Conservation (phyloP, 1,140 invertebrate species). For the Drosophila nigromelanica region DNA sequence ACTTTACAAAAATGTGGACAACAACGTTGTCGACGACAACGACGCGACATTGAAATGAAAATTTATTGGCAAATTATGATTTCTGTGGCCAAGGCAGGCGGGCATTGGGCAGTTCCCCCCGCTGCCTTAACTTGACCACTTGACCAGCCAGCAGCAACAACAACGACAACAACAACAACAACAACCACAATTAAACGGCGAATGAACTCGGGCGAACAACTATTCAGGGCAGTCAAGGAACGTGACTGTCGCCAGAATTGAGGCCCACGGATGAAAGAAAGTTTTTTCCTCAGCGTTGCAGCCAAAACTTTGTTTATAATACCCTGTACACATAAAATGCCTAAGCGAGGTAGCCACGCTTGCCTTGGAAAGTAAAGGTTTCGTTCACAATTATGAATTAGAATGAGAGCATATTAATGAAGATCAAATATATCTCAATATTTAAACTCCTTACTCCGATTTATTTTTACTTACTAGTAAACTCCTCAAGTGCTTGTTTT, state of each 20-base stretch:
- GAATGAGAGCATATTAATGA: too few relatives aligned
- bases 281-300: constrained; percentile 32
- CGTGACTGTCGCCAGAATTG: constrained; percentile 75
- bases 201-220: constrained; percentile 21
- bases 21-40: constrained; percentile 11
- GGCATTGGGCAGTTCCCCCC: constrained; percentile 10
- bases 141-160: constrained; percentile 29
- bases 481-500: too few relatives aligned
- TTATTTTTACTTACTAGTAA: too few relatives aligned
- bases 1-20: constrained; percentile 64
- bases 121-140: constrained; percentile 44
- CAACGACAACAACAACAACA: constrained; percentile 6
- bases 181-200: constrained; percentile 7
- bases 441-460: too few relatives aligned
- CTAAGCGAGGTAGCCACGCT: background rate
- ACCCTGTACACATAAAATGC: constrained; percentile 7
- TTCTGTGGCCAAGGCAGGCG: constrained; percentile 49
- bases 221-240: constrained; percentile 72
- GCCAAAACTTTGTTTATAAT: constrained; percentile 27
- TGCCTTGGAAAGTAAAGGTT: too few relatives aligned
- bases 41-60: constrained; percentile 69
- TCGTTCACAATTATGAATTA: too few relatives aligned
- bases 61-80: constrained; percentile 81
- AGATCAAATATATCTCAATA: too few relatives aligned
- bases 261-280: constrained; percentile 69